These are phyloP conservation scores for Telmatochromis sp. DNA, from an alignment of 2,113 vertebrate species.

Conservation along the genomic window DNA sequence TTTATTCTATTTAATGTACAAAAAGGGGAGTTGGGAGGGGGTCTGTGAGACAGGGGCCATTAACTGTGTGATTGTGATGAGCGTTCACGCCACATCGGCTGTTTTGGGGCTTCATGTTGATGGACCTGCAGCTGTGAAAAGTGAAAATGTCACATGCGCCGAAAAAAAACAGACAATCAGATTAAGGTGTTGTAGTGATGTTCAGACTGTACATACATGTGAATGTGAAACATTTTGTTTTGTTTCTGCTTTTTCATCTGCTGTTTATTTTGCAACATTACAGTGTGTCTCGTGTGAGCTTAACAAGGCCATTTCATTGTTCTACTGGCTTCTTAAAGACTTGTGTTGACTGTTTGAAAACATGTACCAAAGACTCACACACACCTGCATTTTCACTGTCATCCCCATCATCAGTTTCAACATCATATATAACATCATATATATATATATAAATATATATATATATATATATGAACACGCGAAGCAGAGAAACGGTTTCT, in stretches of 20 bases:
- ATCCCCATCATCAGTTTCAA: background rate
- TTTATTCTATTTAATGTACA: constrained; percentile 62
- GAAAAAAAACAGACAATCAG: constrained; percentile 53
- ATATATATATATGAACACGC: background rate
- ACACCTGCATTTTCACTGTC: background rate
- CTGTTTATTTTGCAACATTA: constrained; percentile 19
- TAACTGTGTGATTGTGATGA: background rate
- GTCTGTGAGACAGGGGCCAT: background rate
- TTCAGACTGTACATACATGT: constrained; percentile 39
- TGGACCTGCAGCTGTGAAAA: background rate
- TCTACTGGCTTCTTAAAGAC: background rate
- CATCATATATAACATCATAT: background rate
- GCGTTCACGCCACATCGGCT: background rate
- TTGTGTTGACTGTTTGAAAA: background rate
- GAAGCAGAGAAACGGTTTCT: background rate
- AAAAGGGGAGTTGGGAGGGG: background rate
- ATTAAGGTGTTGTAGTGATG: background rate
- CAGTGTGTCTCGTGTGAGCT: background rate
- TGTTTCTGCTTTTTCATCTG: constrained; percentile 18
- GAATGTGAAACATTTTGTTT: constrained; percentile 25
- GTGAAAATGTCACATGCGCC: constrained; percentile 37
- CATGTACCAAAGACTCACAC: constrained; percentile 49
- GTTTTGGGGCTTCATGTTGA: background rate
- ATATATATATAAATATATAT: background rate
- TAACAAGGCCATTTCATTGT: background rate